Conservation (phyloP, 2,888 invertebrate genomes). For the Abscondita cerata region DNA sequence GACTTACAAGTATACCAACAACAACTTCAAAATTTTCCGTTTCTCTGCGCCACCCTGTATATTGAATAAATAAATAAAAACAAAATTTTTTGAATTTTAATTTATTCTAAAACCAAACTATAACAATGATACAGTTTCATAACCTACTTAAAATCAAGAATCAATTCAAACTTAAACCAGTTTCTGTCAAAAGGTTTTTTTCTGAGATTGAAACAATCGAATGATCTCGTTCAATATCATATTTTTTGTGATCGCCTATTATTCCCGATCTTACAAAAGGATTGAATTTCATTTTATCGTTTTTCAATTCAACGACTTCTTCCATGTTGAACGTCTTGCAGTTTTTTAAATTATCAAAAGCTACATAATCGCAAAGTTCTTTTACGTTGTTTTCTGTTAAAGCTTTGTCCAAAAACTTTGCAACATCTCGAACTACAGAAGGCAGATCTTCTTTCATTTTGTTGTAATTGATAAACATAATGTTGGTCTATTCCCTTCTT, state of each 20-base stretch:
- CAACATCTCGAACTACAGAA: conserved; percentile 55
- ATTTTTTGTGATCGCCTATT: not conserved
- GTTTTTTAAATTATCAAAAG: conserved; percentile 61
- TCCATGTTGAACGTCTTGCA: conserved; percentile 50
- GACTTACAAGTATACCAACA: too few species aligned
- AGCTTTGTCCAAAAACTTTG: conserved; percentile 54
- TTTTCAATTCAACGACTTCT: conserved; percentile 35
- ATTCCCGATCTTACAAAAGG: not conserved
- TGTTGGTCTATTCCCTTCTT: conserved; percentile 69
- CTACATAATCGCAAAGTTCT: conserved; percentile 58
- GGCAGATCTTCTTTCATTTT: conserved; percentile 76
- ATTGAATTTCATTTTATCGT: not conserved
- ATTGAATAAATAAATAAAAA: too few species aligned
- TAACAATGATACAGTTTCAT: too few species aligned
- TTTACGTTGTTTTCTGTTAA: conserved; percentile 53
- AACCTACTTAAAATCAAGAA: too few species aligned
- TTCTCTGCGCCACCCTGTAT: too few species aligned
- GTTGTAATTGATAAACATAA: conserved; percentile 82
- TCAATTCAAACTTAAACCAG: not conserved
- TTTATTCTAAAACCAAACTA: too few species aligned
- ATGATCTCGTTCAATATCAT: not conserved
- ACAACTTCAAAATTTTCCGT: too few species aligned
- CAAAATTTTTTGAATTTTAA: too few species aligned
- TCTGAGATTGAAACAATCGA: not conserved
- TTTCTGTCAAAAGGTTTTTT: not conserved